Percentiles rank a stretch among this genome's conserved stretches.
Conservation (phyloP, 2,797 vertebrate species). For the Vireo griseus region DNA sequence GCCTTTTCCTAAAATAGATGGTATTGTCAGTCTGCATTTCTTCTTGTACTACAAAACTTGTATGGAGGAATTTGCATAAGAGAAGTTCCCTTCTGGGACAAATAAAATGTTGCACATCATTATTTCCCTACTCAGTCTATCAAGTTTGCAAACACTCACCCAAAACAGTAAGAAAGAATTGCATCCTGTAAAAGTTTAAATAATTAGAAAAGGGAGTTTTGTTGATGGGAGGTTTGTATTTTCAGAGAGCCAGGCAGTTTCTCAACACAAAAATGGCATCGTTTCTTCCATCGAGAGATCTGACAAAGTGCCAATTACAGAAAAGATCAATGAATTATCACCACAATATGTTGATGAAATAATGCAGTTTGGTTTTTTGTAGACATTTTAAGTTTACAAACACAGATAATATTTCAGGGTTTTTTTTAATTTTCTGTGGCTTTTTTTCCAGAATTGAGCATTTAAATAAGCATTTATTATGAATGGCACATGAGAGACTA, state of each 20-base stretch:
- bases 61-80: not conserved
- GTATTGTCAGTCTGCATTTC: not conserved
- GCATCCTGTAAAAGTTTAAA: not conserved
- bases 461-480: not conserved
- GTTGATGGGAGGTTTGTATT: not conserved
- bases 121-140: not conserved
- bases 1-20: not conserved
- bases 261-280: not conserved
- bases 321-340: not conserved
- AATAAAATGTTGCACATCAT: not conserved
- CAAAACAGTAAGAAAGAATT: not conserved
- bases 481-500: not conserved
- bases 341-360: not conserved
- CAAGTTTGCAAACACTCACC: not conserved
- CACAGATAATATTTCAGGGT: not conserved
- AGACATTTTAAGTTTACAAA: not conserved
- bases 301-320: not conserved
- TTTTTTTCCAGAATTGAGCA: not conserved
- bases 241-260: not conserved
- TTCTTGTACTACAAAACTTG: not conserved
- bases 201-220: not conserved
- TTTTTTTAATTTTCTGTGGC: not conserved
- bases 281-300: not conserved
- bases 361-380: not conserved
- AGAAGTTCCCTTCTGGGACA: not conserved